These are phyloP conservation scores for Notothenia rossii DNA, from an alignment of 2,113 vertebrate species.

Conservation along the genomic window DNA sequence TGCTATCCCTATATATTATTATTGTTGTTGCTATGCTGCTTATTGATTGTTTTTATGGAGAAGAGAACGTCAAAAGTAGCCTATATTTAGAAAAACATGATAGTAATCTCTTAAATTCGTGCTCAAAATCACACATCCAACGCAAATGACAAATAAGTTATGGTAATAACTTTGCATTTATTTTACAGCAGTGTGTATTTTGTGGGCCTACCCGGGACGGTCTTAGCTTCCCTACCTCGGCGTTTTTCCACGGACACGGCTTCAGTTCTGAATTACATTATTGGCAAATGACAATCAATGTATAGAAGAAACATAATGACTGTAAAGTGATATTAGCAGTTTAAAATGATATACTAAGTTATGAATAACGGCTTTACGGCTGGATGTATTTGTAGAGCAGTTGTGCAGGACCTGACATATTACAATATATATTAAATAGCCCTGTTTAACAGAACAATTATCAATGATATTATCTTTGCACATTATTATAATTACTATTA, in stretches of 20 bases:
- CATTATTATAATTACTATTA: constrained; percentile 9
- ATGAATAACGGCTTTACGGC: background rate
- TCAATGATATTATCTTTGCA: background rate
- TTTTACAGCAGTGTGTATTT: background rate
- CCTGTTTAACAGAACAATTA: background rate
- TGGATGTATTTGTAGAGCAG: background rate
- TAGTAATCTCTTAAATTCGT: background rate
- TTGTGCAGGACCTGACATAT: background rate
- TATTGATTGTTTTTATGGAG: background rate
- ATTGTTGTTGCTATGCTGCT: background rate
- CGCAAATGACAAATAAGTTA: background rate
- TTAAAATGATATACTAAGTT: background rate
- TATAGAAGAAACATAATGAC: background rate
- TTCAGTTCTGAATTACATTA: background rate
- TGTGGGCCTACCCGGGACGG: background rate
- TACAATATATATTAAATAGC: background rate
- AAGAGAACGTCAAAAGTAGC: background rate
- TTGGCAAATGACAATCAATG: background rate
- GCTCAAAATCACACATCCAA: background rate
- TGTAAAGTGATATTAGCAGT: background rate
- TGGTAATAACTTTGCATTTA: background rate
- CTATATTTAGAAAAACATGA: too few species aligned
- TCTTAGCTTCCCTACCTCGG: too few species aligned
- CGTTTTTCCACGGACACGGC: background rate
- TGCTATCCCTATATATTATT: background rate